These are phyloP conservation scores for Osmoderma eremita DNA, from an alignment of 2,888 invertebrate genomes.

Conservation along the genomic window DNA sequence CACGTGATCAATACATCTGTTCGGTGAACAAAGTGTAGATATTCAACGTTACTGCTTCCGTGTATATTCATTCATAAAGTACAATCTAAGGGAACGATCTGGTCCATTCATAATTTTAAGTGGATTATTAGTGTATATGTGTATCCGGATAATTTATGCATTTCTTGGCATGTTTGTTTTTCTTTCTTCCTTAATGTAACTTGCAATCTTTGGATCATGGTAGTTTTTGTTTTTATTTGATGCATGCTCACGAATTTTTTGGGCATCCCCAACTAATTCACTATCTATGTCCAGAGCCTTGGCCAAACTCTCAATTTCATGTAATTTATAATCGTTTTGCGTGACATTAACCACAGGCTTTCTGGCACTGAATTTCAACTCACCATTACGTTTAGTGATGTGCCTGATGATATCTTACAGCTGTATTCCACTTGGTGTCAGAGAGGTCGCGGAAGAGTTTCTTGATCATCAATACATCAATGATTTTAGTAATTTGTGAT, in stretches of 20 bases:
- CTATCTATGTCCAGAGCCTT: slow-evolving; percentile 82
- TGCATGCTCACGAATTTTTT: slow-evolving; percentile 74
- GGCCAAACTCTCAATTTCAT: slow-evolving; percentile 77
- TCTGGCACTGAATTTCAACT: slow-evolving; percentile 66
- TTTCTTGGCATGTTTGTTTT: slow-evolving; percentile 72
- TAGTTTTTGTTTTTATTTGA: slow-evolving; percentile 67
- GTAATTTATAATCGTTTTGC: slow-evolving; percentile 68
- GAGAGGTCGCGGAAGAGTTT: slow-evolving; percentile 78
- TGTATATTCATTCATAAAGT: slow-evolving; percentile 78
- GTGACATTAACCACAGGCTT: slow-evolving; percentile 58
- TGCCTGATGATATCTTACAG: slow-evolving; percentile 82
- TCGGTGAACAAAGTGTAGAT: no score
- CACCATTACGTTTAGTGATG: slow-evolving; percentile 77
- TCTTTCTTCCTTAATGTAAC: slow-evolving; percentile 79
- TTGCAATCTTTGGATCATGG: slow-evolving; percentile 78
- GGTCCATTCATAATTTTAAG: slow-evolving; percentile 70
- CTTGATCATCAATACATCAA: no score
- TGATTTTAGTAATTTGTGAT: neutral
- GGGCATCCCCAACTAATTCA: slow-evolving; percentile 73
- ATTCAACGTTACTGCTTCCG: slow-evolving; percentile 54
- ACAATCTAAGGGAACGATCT: slow-evolving; percentile 74
- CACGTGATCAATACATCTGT: no score
- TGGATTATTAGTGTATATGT: slow-evolving; percentile 76
- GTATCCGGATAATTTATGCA: slow-evolving; percentile 79
- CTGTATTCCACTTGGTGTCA: slow-evolving; percentile 78